These are phyloP conservation scores for Helostoma temminkii DNA, from an alignment of 2,797 vertebrate species.

Conservation along the genomic window DNA sequence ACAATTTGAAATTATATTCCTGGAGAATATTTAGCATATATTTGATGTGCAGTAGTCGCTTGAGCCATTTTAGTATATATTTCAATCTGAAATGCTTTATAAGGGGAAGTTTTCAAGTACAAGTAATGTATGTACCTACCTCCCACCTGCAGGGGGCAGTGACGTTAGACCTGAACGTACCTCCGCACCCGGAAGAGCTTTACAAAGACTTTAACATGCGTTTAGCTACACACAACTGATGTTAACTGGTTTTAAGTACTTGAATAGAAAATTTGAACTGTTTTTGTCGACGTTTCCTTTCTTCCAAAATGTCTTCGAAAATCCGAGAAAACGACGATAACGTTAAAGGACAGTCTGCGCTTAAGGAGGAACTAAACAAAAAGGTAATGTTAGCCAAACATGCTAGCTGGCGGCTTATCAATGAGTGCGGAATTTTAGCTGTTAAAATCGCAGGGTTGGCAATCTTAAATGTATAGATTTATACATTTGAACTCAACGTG, in stretches of 20 bases:
- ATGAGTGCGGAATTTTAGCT: neutral
- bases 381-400: conserved; percentile 70
- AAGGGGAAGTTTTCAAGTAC: neutral
- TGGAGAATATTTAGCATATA: neutral
- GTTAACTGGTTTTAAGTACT: neutral
- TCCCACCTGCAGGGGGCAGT: conserved; percentile 46
- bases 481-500: neutral
- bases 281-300: neutral
- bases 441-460: neutral
- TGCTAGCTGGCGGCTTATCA: neutral
- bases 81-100: neutral
- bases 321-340: conserved; percentile 18
- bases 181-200: conserved; percentile 36
- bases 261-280: neutral
- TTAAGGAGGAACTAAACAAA: conserved; percentile 80
- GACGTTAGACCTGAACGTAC: rapidly evolving
- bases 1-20: no score
- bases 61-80: neutral
- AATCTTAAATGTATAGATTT: neutral
- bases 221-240: neutral
- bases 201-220: conserved; percentile 5
- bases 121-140: rapidly evolving
- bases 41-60: no score
- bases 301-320: conserved; percentile 72
- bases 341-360: conserved; percentile 46